Base-by-base conservation (phyloP, 2,888 invertebrate genomes). In the Heliconius ethilla region DNA sequence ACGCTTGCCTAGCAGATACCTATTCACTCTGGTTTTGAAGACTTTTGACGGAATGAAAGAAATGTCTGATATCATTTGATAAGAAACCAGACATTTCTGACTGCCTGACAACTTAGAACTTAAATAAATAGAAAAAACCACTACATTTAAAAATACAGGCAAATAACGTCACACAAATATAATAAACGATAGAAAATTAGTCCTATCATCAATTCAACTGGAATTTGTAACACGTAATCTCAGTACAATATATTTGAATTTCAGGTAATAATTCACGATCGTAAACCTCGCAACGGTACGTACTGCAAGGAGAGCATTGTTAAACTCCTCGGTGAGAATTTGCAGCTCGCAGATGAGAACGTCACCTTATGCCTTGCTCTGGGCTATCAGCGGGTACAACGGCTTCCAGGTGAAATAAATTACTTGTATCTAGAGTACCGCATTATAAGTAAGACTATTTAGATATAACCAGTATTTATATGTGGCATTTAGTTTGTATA, bases 261-360 rank as follows among this genome's bases (percentile, higher is more conserved):
- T 75, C 83, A 94, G 94, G 93, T 94, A 75, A 94, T 94, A 85
- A 94, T 94, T 84, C 94, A 94, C 84, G 94, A 94, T 79, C 89
- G 94, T 78, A 94, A 94, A 82, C 94, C 94, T 25, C 88, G 94
- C 1, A 94, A 94, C 82, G 94, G 94, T 65, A 94, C 94, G 0
- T 94, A 92, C 83, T 94, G 94, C 84, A 94, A 94, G 83, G 94
- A 94, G 84, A 94, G 88, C 82, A 94, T 94, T 82, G 91, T 94
- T 45, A 94, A 94, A 84, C 87, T 94, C 13, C 89, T 94, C 25
- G 94, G 94, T 0, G 94, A 94, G 82, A 94, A 94, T 83, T 84
- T 94, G 40, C 94, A 94, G 83, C 83, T 94, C 45, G 94, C 94
- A 3, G 94, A 94, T 78, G 94, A 94, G 83, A 94, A 94, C 84